Evolutionary conservation across 2,888 invertebrate species (phyloP), one percentile per base, ranked within the genome.

Genomic region (Ypsolopha sequella): DNA sequence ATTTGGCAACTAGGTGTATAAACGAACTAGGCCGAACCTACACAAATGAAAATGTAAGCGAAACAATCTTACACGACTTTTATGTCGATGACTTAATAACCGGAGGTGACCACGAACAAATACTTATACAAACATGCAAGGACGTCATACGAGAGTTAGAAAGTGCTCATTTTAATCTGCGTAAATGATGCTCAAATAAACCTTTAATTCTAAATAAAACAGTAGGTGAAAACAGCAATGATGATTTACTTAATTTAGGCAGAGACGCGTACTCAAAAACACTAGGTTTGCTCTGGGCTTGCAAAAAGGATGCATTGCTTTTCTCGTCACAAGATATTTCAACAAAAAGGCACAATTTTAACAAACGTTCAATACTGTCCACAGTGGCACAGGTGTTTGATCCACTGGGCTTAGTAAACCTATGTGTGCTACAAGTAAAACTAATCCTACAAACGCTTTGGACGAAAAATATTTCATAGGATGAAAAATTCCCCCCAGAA

Each of bases 351-450:
- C n/a, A n/a, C n/a, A 39, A 11, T 2, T 9, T 52, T 8, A 51
- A 36, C 9, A 55, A 55, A 33, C 53, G 53, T 24, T 46, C 36
- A 8, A 47, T 55, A 13, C 50, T 55, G 43, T 55, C 53, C 43
- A 49, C 36, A 9, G 48, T 55, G 34, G 55, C 52, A 38, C 53
- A 55, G n/a, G 38, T 52, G 8, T 55, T 51, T 36, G 53, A 55
- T n/a, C 55, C 55, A 0, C 41, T 53, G n/a, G 55, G 53, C 8
- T 34, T 55, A 35, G 24, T 55, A 13, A 52, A 50, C 36, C 48
- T 35, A 14, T 51, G 33, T 41, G 36, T 53, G 24, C 48, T 52
- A 34, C 48, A 49, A 39, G 48, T 48, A 6, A 52, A 52, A 48
- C 13, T 44, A 7, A 48, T 52, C 6, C 35, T 52, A 14, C 48